Evolutionary conservation across 2,797 vertebrate species (phyloP).

Genomic region (Alauda arvensis): DNA sequence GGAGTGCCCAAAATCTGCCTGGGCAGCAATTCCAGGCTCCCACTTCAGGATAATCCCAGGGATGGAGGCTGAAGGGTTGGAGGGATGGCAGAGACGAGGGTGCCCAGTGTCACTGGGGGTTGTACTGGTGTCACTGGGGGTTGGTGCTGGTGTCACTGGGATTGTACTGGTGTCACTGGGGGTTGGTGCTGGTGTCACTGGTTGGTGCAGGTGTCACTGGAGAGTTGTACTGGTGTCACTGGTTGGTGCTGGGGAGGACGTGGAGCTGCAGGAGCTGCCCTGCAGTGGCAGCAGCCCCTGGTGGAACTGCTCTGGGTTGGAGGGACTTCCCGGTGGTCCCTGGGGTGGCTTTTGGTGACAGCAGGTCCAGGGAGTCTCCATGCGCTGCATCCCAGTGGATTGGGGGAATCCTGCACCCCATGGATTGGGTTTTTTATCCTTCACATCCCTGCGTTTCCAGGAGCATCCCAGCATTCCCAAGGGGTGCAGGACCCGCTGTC

Average conservation of each 20-base stretch:
- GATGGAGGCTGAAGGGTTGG: background rate
- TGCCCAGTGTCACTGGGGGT: background rate
- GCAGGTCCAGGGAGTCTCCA: background rate
- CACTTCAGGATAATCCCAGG: background rate
- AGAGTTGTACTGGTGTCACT: background rate
- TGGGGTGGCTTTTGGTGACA: background rate
- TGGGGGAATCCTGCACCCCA: background rate
- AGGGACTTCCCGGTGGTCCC: background rate
- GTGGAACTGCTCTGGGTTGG: too few relatives aligned
- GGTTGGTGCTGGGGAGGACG: background rate
- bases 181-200: background rate
- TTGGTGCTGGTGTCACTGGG: too few relatives aligned
- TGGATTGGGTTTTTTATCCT: rapidly evolving
- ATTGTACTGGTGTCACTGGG: background rate
- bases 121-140: background rate
- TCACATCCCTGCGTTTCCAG: rapidly evolving
- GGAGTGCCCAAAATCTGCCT: background rate
- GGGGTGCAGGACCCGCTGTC: background rate
- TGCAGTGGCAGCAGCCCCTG: rapidly evolving
- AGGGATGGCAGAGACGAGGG: background rate
- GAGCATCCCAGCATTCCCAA: background rate
- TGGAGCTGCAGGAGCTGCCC: background rate
- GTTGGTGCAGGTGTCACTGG: background rate
- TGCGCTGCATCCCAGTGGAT: rapidly evolving
- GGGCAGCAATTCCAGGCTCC: background rate